Base-by-base conservation (phyloP, 2,888 invertebrate genomes). In the Augochlorella aurata region DNA sequence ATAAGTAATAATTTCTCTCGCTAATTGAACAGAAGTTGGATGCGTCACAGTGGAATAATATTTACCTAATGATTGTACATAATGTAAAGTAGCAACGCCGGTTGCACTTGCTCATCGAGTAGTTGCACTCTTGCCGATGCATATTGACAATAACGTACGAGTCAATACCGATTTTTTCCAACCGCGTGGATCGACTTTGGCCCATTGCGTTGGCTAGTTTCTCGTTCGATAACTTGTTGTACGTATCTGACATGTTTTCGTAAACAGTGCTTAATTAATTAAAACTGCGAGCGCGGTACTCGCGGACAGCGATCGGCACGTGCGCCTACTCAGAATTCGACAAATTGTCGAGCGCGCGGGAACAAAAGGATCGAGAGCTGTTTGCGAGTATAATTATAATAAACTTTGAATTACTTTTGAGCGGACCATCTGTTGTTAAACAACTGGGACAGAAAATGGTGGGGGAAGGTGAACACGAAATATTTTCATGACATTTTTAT, bases 61-160 rank as follows among this genome's bases (percentile, higher is more conserved):
- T 29, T 29, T 29, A 29, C 2, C 29, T 2, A 1, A 29, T 29
- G 2, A 2, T 29, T 29, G 2, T 29, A 29, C 29, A 29, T 29
- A 49, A 49, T 49, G 14, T 50, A 50, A 70, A 50, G 21, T 24
- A 49, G n/a, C 76, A 24, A 52, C 50, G 7, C 14, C 7, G 14
- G 24, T 58, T 1, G 24, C 24, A 0, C 58, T 21, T 14, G 1
- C 2, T 58, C 14, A 24, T 21, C 24, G 14, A 7, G 7, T 24
- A 14, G 24, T 5, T 12, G 21, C 21, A 54, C 49, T 9, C 49
- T 67, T 10, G 5, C 38, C 38, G 58, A 44, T 67, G 2, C 29
- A 29, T 29, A 50, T 72, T 71, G n/a, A 8, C 63, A 45, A n/a
- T 77, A 66, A 49, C 38, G 12, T 12, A 1, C 21, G 52, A 77